Percentiles rank a stretch among this genome's conserved stretches.
These are phyloP conservation scores for Barnardius zonarius DNA, from an alignment of 2,113 vertebrate genomes.

Conservation along the genomic window DNA sequence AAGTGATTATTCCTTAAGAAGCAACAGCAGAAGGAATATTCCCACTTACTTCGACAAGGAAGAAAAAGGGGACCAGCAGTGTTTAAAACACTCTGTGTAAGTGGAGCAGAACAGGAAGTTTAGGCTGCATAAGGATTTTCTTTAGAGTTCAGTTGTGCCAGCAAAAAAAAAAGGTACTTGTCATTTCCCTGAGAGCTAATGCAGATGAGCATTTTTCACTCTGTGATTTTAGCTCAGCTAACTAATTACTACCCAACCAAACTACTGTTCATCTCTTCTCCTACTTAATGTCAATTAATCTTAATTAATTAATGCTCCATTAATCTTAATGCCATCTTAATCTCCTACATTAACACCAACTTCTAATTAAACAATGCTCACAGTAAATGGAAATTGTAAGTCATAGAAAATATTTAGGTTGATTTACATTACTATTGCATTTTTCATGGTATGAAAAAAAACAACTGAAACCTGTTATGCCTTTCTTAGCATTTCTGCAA, in stretches of 20 bases:
- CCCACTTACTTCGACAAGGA: not conserved
- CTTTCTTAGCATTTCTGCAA: not conserved
- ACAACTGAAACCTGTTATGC: not conserved
- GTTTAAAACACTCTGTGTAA: not conserved
- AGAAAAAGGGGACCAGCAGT: not conserved
- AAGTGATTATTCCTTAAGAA: not conserved
- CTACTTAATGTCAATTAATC: not conserved
- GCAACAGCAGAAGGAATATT: not conserved
- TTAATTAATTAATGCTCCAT: no score
- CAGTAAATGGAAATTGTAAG: constrained; percentile 45
- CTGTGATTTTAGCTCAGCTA: not conserved
- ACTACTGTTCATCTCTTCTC: constrained; percentile 3
- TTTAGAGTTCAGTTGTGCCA: not conserved
- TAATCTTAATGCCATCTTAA: no score
- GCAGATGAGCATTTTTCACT: constrained; percentile 22
- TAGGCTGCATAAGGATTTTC: not conserved
- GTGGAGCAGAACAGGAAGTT: not conserved
- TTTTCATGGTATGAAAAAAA: not conserved
- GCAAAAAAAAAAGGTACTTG: not conserved
- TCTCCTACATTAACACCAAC: not conserved
- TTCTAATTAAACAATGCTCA: constrained; percentile 40
- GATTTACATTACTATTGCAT: not conserved
- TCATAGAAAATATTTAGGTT: not conserved
- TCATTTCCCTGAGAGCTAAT: not conserved
- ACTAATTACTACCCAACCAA: constrained; percentile 35